Evolutionary conservation across 2,888 invertebrate species (phyloP), one percentile per base, ranked within the genome.

Genomic region (Aelia acuminata): DNA sequence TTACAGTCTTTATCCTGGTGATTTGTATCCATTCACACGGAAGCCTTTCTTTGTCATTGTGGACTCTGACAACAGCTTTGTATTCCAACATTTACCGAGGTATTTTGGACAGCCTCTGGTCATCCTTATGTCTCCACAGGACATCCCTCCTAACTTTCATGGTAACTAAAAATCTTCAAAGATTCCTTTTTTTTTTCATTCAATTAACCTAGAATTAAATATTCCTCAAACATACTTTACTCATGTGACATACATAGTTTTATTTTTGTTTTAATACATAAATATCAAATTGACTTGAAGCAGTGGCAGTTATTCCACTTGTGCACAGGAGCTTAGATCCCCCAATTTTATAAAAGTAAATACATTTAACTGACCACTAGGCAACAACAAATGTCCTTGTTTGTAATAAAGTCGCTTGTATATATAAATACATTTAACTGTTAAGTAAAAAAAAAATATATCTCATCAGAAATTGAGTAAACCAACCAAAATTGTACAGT

Each of bases 41-140:
- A 96, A 97, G 91, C 98, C 99, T 50, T 94, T 98, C 90, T 98
- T 98, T 93, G 94, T 98, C 89, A 96, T 99, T 90, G 96, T 99
- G 91, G 99, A 99, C 93, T 98, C 98, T 90, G 97, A 98, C 93
- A 98, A 98, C 93, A 98, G 98, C 91, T 96, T 96, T 92, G 96
- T 97, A 90, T 98, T 97, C 93, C 96, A 97, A 94, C 96, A 97
- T 92, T 96, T 98, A 92, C 98, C 98, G 86, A 94, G 95, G 90
- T 95, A 97, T 92, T 99, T 99, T 93, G 98, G 98, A 47, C 98
- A 98, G 92, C 98, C 98, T 11, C 93, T 98, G 90, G 96, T 98
- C 90, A 95, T 98, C 90, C 94, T 99, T 57, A 97, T 98, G 96
- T 98, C 98, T 88, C 98, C 98, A 11, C 95, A 97, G 93, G 97